Evolutionary conservation across 2,888 invertebrate species (phyloP), one percentile per base, ranked within the genome.

Genomic region (Eupeodes latifasciatus): DNA sequence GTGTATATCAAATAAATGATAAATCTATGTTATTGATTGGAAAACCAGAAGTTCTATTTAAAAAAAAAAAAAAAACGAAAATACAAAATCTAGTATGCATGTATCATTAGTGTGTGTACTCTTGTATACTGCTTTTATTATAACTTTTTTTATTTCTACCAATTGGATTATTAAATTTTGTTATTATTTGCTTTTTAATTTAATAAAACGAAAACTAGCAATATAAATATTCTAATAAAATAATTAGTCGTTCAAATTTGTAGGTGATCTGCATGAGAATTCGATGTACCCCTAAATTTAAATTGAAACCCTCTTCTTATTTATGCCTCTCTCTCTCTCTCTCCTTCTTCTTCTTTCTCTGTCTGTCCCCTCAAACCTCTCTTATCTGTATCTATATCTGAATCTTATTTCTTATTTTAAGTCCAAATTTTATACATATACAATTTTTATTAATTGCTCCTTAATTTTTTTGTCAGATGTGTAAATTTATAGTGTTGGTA

Each of bases 221-320:
- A 53, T 67, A 77, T 40, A 27, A 27, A 62, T 66, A 40, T 4
- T 40, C 40, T 40, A 40, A 40, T 40, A 9, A 7, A 40, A 40
- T 40, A 19, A 9, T 55, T 71, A 71, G 55, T 71, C 53, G 71
- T 71, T 71, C 14, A 36, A 71, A 66, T 27, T 34, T 11, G 1
- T 59, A 76, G 71, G 72, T 69, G 76, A 67, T 81, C 66, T 84
- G 87, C 87, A 87, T 84, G 87, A 57, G 11, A 36, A 90, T 85
- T 91, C 90, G 90, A 90, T 92, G 91, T 91, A 88, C 81, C 86
- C 81, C 81, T 75, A 66, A 14, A 87, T 89, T 84, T 71, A 89
- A 40, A 86, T 90, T 85, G 83, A 59, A 89, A 67, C 61, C 59
- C 55, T 62, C 67, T 85, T 85, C 81, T 76, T 51, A 67, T 67